Percentiles rank a stretch among this genome's conserved stretches.
phyloP scores from a whole-genome alignment of 2,797 vertebrate species.

The Coranthus polyacanthus region DNA sequence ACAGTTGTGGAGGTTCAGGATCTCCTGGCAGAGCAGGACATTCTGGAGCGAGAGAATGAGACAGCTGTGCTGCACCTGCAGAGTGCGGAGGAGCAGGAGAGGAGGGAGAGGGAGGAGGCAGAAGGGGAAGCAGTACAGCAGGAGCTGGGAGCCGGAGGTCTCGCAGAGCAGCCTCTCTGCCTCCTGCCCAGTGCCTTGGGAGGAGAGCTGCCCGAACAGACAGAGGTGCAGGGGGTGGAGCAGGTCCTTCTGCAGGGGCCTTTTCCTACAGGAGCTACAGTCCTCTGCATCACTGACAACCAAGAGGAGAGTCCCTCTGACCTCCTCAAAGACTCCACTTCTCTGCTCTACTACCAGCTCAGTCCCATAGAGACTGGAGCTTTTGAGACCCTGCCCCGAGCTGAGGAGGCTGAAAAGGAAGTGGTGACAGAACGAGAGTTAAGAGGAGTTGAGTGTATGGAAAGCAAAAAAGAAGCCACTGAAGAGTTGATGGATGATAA shows the following conservation, averaged over 20 bases:
- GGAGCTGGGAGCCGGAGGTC: slow-evolving; percentile 84
- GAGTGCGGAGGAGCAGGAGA: slow-evolving; percentile 94
- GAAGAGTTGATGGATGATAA: slow-evolving; percentile 48
- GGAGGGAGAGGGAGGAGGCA: slow-evolving; percentile 90
- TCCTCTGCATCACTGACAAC: slow-evolving; percentile 90
- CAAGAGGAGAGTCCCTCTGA: slow-evolving; percentile 76
- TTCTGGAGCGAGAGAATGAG: slow-evolving; percentile 89
- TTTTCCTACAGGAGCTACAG: slow-evolving; percentile 89
- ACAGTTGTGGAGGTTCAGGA: slow-evolving; percentile 72
- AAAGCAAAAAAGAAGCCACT: slow-evolving; percentile 47
- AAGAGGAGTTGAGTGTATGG: slow-evolving; percentile 57
- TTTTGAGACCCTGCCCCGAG: slow-evolving; percentile 69
- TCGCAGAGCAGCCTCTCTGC: slow-evolving; percentile 84
- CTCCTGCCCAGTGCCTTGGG: slow-evolving; percentile 86
- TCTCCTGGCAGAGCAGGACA: slow-evolving; percentile 80
- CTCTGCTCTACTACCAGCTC: slow-evolving; percentile 88
- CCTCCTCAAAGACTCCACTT: slow-evolving; percentile 79
- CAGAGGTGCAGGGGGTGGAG: slow-evolving; percentile 76
- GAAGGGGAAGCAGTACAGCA: slow-evolving; percentile 90
- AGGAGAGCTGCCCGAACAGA: slow-evolving; percentile 65
- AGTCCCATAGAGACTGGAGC: slow-evolving; percentile 76
- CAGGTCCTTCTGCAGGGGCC: slow-evolving; percentile 90
- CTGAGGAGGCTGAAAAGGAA: slow-evolving; percentile 46
- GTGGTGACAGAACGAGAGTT: slow-evolving; percentile 28
- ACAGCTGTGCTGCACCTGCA: slow-evolving; percentile 95